Evolutionary conservation across 2,888 invertebrate genomes (phyloP).

Genomic region (Leucophenga montana): DNA sequence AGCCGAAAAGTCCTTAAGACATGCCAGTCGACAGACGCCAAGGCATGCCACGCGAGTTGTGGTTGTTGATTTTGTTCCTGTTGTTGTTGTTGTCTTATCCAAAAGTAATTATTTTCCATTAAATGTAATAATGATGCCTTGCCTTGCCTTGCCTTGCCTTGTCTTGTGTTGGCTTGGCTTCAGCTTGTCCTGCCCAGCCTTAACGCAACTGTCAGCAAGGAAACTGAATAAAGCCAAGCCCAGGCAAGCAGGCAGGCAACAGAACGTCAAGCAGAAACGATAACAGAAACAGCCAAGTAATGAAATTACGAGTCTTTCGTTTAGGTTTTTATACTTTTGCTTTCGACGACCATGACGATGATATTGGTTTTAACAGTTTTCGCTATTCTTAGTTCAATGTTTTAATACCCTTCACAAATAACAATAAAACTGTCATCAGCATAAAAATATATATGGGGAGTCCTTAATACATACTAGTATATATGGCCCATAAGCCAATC

Average conservation of each 20-base stretch:
- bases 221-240: constrained; percentile 17
- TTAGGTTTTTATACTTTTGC: no score
- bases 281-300: constrained; percentile 39
- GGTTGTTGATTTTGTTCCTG: constrained; percentile 26
- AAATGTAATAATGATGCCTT: constrained; percentile 63
- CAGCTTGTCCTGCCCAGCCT: constrained; percentile 30
- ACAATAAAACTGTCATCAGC: no score
- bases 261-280: no score
- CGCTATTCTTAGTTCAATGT: constrained; percentile 26
- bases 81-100: constrained; percentile 55
- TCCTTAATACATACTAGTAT: no score
- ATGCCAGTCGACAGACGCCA: background rate
- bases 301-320: constrained; percentile 57
- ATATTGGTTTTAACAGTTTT: constrained; percentile 34
- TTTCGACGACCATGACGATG: no score
- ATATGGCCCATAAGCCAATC: no score
- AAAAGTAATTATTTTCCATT: constrained; percentile 67
- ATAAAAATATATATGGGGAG: no score
- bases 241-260: no score
- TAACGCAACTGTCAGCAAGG: constrained; percentile 9
- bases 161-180: no score
- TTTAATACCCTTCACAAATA: constrained; percentile 43
- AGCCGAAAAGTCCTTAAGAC: constrained; percentile 7
- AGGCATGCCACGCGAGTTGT: constrained; percentile 24
- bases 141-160: background rate